Evolutionary conservation across 2,888 invertebrate genomes (phyloP), one percentile per base, ranked within the genome.

Genomic region (Tuta absoluta): DNA sequence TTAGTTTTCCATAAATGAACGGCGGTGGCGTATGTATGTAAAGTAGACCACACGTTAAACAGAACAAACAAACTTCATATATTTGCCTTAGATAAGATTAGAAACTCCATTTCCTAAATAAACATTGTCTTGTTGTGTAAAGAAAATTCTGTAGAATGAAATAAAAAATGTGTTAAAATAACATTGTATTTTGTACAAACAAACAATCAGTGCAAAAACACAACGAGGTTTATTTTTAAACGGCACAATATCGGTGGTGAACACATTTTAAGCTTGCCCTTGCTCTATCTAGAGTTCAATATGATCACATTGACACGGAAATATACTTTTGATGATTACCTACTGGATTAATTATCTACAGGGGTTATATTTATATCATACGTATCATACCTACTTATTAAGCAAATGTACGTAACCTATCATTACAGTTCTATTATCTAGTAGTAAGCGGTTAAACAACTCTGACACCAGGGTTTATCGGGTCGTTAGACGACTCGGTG

Each of bases 201-300:
- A 21, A 21, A 49, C 49, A 7, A 11, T 21, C 28, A n/a, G 17
- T 28, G 23, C 28, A 56, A 56, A 56, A 56, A 56, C 33, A 56
- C 28, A n/a, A 11, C 8, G 56, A 14, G 24, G 23, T 56, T 56
- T 56, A 56, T 56, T 56, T 53, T 17, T 53, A 24, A n/a, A 24
- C 24, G n/a, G 1, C 21, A 48, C 65, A 64, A 48, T 60, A 38
- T 61, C 45, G 63, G 17, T 8, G 56, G 2, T 8, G 56, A 56
- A 19, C 19, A 49, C 17, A 56, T 24, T 28, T 28, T 33, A 63
- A 63, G 63, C 53, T 57, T 45, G 65, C 62, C 63, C 65, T 66
- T 64, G 66, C 63, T 56, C 60, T 61, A 67, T 65, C 63, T 65
- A 56, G 49, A 63, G 65, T 64, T 66, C 67, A 69, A 69, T 21